A percentile compares a stretch with the other conserved stretches of the same genome.
Conservation (phyloP, 1,140 invertebrate genomes). For the Cotesia chilonis region DNA sequence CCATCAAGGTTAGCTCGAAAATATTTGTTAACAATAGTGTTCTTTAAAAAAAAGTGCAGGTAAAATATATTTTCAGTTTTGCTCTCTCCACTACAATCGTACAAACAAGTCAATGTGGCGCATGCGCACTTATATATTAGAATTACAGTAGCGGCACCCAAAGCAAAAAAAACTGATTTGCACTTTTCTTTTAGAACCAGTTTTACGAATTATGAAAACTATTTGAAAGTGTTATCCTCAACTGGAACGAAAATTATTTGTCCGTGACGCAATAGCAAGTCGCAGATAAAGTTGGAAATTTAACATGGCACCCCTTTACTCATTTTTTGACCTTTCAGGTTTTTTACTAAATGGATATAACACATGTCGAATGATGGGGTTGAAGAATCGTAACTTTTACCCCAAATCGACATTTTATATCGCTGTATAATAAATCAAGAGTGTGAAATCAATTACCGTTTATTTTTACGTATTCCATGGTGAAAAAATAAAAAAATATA, state of each 20-base stretch:
- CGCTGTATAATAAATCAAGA: constrained; percentile 59
- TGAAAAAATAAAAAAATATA: constrained; percentile 30
- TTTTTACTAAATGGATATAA: constrained; percentile 47
- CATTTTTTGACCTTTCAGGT: constrained; percentile 19
- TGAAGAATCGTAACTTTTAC: constrained; percentile 47
- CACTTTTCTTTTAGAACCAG: no score
- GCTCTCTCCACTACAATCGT: no score
- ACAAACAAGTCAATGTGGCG: no score
- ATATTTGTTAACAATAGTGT: no score
- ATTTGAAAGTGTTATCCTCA: neutral
- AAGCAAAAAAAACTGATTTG: no score
- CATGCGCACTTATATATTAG: no score
- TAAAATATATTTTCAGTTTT: no score
- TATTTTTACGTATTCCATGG: constrained; percentile 45
- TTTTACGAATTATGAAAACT: no score
- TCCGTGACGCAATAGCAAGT: constrained; percentile 27
- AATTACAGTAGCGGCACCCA: no score
- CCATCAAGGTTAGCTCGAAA: no score
- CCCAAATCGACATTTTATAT: constrained; percentile 45
- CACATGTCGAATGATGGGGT: constrained; percentile 60
- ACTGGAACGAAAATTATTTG: constrained; percentile 11
- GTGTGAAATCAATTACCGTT: constrained; percentile 65
- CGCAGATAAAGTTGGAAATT: constrained; percentile 62
- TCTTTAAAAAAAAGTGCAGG: no score
- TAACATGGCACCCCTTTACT: constrained; percentile 43